These are phyloP conservation scores for Zosterops borbonicus DNA, from an alignment of 2,113 vertebrate species.

Conservation along the genomic window DNA sequence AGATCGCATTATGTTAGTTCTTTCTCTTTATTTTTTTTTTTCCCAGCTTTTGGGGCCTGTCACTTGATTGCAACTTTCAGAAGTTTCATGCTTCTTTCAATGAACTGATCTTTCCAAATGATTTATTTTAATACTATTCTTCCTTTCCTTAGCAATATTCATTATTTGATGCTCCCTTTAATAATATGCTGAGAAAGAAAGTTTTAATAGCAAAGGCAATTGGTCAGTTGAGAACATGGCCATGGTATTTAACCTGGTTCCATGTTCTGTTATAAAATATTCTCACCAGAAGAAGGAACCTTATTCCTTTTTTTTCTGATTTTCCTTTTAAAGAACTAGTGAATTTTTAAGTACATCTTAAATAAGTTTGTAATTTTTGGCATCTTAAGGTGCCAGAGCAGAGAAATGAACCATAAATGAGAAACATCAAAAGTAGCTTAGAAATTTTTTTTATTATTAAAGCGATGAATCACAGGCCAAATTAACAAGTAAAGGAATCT, in stretches of 20 bases:
- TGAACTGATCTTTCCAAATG: not conserved
- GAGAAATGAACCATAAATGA: constrained; percentile 79
- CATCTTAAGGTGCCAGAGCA: constrained; percentile 75
- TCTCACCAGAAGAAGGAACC: constrained; percentile 17
- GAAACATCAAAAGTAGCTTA: constrained; percentile 84
- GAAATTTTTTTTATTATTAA: constrained; percentile 80
- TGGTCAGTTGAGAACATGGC: not conserved
- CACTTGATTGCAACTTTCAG: not conserved
- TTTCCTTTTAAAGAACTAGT: constrained; percentile 54
- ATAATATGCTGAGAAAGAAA: not conserved
- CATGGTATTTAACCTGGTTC: not conserved
- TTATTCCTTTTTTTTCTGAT: not conserved
- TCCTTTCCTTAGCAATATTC: not conserved
- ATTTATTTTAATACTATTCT: not conserved
- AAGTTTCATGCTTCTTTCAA: not conserved
- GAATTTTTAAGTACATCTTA: constrained; percentile 74
- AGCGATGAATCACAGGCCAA: constrained; percentile 80
- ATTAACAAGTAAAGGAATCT: constrained; percentile 82
- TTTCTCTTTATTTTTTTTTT: not conserved
- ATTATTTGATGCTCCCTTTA: not conserved
- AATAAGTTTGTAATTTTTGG: constrained; percentile 77
- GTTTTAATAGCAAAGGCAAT: constrained; percentile 10
- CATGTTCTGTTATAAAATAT: not conserved
- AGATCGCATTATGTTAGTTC: not conserved
- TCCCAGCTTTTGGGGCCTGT: not conserved